Evolutionary conservation across 1,140 invertebrate genomes (phyloP), one percentile per base, ranked within the genome.

Genomic region (Phthorimaea operculella): DNA sequence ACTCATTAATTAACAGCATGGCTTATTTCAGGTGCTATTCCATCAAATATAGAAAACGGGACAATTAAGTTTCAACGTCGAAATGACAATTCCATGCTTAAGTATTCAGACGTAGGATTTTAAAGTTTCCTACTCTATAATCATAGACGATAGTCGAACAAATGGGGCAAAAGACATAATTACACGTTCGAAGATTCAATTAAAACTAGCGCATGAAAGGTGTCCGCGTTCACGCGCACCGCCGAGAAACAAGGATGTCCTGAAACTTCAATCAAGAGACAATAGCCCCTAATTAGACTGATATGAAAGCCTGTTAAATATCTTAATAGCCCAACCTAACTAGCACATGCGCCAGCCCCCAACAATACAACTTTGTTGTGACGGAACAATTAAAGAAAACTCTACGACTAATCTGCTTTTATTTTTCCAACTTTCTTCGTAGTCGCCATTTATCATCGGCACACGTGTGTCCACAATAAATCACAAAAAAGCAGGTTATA

Each of bases 1-100:
- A 28, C 21, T 28, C 6, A 28, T 28, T 28, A 28, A 28, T 28
- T 62, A 50, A 57, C 44, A 55, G 39, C 57, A 67, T 82, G 82
- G 77, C 74, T 74, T 77, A 84, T 79, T 76, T 76, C 71, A 84
- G 72, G 79, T 72, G 81, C 76, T 76, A 79, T 79, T 76, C 74
- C 59, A 76, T 82, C 66, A 82, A 68, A 72, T 72, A 79, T 82
- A 77, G 63, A 79, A 66, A 66, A 64, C 62, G 54, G 58, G 55
- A 66, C 71, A 77, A 82, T 84, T 78, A 76, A 71, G 64, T 74
- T 69, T 67, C 71, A 62, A 68, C 64, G 21, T 72, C 60, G 62
- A 60, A 63, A 51, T 54, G 62, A 68, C 55, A 74, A 71, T 72
- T 44, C 44, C 10, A 55, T 60, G 57, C 56, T 62, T 49, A 53